phyloP scores from a whole-genome alignment of 2,888 invertebrate species.

The Crepidodera aurea region DNA sequence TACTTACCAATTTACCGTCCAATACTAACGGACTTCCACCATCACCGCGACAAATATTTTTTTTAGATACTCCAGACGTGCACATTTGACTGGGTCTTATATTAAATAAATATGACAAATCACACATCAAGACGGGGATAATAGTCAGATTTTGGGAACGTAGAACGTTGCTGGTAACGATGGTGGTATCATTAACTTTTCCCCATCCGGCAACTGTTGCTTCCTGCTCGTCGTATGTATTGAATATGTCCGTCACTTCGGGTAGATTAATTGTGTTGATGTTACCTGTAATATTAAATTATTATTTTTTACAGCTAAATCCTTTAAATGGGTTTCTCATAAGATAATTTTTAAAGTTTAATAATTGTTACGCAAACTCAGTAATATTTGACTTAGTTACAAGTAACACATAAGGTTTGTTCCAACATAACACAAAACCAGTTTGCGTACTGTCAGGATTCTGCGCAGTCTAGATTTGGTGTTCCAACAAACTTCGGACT shows the following conservation, averaged over 20 bases:
- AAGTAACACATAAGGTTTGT: too few species aligned
- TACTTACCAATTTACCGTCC: constrained; percentile 37
- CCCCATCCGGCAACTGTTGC: constrained; percentile 41
- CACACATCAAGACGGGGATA: constrained; percentile 34
- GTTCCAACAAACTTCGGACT: too few species aligned
- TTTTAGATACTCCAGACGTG: constrained; percentile 30
- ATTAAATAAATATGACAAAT: constrained; percentile 31
- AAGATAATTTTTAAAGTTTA: too few species aligned
- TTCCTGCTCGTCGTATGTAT: constrained; percentile 26
- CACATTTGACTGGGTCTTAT: constrained; percentile 37
- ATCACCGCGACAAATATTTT: constrained; percentile 42
- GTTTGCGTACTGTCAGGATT: too few species aligned
- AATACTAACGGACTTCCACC: constrained; percentile 39
- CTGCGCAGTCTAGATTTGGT: too few species aligned
- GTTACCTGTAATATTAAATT: constrained; percentile 24
- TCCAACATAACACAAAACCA: too few species aligned
- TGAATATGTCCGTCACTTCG: constrained; percentile 23
- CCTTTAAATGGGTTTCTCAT: too few species aligned
- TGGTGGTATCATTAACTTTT: constrained; percentile 32
- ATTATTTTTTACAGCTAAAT: not conserved
- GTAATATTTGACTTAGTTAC: too few species aligned
- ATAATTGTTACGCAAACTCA: too few species aligned
- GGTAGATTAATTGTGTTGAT: constrained; percentile 29
- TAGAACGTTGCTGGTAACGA: constrained; percentile 28
- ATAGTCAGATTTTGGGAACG: constrained; percentile 35